Evolutionary conservation across 64 coral and sea anemone species (phyloP).

Genomic region (Hydrozoanthus tunicans): DNA sequence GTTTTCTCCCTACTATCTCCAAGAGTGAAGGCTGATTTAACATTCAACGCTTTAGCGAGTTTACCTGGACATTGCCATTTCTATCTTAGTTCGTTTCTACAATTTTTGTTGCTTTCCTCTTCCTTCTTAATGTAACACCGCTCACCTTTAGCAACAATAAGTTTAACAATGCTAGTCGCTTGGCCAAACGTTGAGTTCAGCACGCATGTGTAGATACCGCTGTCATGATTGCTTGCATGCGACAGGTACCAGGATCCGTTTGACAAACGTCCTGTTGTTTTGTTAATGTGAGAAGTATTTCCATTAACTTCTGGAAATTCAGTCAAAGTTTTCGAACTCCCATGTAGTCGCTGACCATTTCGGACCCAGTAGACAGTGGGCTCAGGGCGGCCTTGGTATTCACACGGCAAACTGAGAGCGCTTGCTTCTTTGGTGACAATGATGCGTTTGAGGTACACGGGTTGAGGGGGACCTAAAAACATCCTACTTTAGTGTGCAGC

Average conservation of each 20-base stretch:
- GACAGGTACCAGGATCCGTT: conserved; percentile 61
- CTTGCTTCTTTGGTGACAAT: not conserved
- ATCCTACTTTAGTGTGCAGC: too few species aligned
- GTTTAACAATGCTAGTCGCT: conserved; percentile 3
- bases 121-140: too few species aligned
- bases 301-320: not conserved
- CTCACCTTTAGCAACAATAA: conserved; percentile 58
- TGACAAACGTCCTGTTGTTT: not conserved
- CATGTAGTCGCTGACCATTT: conserved; percentile 36
- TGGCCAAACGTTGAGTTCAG: conserved; percentile 53
- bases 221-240: conserved; percentile 23
- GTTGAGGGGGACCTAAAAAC: conserved; percentile 10
- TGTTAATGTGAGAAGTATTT: not conserved
- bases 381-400: conserved; percentile 61
- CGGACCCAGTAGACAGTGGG: conserved; percentile 50
- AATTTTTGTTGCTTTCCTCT: too few species aligned
- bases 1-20: too few species aligned
- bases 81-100: too few species aligned
- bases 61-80: too few species aligned
- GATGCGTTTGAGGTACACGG: conserved; percentile 7
- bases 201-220: conserved; percentile 54
- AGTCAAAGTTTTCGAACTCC: not conserved
- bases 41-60: too few species aligned
- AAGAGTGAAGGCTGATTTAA: too few species aligned
- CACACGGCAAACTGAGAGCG: conserved; percentile 22